A percentile compares a stretch with the other conserved stretches of the same genome.
Evolutionary conservation across 2,888 invertebrate species (phyloP).

Genomic region (Bibio marci): DNA sequence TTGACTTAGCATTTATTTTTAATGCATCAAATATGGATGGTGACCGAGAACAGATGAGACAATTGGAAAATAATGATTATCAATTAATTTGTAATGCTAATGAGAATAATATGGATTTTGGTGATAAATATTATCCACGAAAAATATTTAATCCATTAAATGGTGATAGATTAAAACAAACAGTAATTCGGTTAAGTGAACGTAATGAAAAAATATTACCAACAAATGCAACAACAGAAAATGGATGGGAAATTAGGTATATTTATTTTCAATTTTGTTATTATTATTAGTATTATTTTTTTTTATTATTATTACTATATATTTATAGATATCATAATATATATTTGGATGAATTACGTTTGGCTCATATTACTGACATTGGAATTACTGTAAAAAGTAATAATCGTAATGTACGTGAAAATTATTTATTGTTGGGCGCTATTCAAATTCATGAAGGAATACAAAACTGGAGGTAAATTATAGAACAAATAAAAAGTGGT

Average conservation of each 20-base stretch:
- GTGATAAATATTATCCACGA: not conserved
- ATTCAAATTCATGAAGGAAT: slow-evolving; percentile 3
- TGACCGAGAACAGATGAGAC: not conserved
- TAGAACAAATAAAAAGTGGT: too few species aligned
- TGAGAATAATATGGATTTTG: not conserved
- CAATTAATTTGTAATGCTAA: slow-evolving; percentile 2
- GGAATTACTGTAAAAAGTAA: not conserved
- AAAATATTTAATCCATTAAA: not conserved
- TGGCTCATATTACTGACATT: slow-evolving; percentile 1
- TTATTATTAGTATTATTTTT: not conserved
- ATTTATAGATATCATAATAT: slow-evolving; percentile 2
- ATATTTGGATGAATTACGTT: not conserved
- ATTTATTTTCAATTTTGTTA: not conserved
- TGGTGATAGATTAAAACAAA: not conserved
- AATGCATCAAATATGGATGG: not conserved
- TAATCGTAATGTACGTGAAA: not conserved
- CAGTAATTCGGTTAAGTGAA: slow-evolving; percentile 1
- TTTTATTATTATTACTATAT: not conserved
- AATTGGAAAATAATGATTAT: not conserved
- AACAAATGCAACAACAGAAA: not conserved
- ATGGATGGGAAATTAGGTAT: slow-evolving; percentile 7
- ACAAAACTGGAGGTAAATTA: too few species aligned
- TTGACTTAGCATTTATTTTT: slow-evolving; percentile 3
- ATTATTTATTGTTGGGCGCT: slow-evolving; percentile 2
- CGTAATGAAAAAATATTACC: slow-evolving; percentile 5